Evolutionary conservation across 2,888 invertebrate species (phyloP).

Genomic region (Scaptomyza caliginosa): DNA sequence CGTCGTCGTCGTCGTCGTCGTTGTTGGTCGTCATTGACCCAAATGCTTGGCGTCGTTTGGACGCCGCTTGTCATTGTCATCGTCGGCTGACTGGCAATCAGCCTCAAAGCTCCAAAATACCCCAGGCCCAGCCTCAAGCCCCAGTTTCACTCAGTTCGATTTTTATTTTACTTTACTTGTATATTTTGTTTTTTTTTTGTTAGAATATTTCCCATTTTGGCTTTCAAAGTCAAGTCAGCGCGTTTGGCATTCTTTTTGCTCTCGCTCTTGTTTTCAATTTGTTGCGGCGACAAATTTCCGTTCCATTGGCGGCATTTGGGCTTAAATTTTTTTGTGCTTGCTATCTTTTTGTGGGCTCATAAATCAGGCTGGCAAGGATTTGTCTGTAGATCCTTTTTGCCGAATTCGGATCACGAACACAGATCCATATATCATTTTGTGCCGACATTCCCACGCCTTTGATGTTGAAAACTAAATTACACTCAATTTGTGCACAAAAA

Average conservation of each 20-base stretch:
- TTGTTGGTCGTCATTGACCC: constrained; percentile 76
- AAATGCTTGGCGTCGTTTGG: constrained; percentile 72
- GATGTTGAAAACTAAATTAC: constrained; percentile 76
- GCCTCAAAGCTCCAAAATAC: constrained; percentile 9
- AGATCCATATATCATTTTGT: constrained; percentile 57
- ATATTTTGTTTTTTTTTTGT: constrained; percentile 19
- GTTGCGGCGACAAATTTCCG: constrained; percentile 77
- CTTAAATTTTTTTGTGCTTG: constrained; percentile 15
- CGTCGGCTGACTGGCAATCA: constrained; percentile 30
- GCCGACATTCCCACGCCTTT: constrained; percentile 71
- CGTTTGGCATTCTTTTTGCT: constrained; percentile 29
- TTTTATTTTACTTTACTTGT: neutral
- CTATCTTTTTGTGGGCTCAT: constrained; percentile 39
- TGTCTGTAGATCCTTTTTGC: constrained; percentile 57
- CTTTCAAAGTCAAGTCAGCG: constrained; percentile 61
- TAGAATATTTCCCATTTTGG: constrained; percentile 52
- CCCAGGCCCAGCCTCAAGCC: constrained; percentile 14
- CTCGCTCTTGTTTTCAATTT: constrained; percentile 63
- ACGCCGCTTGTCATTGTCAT: constrained; percentile 73
- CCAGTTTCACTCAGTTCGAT: neutral
- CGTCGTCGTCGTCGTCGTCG: constrained; percentile 41
- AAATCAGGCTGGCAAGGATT: constrained; percentile 61
- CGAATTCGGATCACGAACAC: constrained; percentile 27
- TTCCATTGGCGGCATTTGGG: constrained; percentile 67
- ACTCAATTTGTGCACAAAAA: constrained; percentile 30